phyloP scores from a whole-genome alignment of 2,797 vertebrate genomes.

The Scarus forsteni region DNA sequence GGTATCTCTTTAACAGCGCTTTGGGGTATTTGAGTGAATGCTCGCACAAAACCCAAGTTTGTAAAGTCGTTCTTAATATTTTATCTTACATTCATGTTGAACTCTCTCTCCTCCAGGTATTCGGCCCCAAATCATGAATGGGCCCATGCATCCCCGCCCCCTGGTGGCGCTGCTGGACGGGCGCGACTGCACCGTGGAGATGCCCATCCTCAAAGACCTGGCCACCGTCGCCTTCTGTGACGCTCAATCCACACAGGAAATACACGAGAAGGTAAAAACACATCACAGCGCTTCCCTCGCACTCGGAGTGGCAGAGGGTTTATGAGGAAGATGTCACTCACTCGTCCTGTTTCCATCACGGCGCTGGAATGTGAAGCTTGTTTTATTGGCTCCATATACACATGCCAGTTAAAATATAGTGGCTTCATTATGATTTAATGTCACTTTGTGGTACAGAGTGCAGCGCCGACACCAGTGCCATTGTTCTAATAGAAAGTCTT shows the following conservation, averaged over 20 bases:
- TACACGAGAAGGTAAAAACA: slow-evolving; percentile 92
- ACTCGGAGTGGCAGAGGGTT: slow-evolving; percentile 7
- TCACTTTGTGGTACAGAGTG: slow-evolving; percentile 63
- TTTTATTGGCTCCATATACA: slow-evolving; percentile 60
- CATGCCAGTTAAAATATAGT: slow-evolving; percentile 74
- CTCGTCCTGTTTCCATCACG: slow-evolving; percentile 35
- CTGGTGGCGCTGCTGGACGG: slow-evolving; percentile 95
- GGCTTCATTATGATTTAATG: slow-evolving; percentile 79
- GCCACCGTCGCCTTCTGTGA: slow-evolving; percentile 97
- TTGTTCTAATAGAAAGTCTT: slow-evolving; percentile 75
- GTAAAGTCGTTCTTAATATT: neutral
- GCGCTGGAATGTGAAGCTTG: slow-evolving; percentile 47
- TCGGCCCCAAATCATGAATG: slow-evolving; percentile 97
- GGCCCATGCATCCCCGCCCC: slow-evolving; percentile 96
- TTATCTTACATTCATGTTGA: slow-evolving; percentile 3
- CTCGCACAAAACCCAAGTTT: no score
- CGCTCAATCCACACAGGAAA: slow-evolving; percentile 97
- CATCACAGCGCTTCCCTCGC: no score
- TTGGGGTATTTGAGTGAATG: no score
- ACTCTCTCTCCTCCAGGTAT: slow-evolving; percentile 84
- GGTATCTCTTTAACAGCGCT: no score
- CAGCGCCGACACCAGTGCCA: slow-evolving; percentile 55
- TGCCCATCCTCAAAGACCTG: slow-evolving; percentile 98
- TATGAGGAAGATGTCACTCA: slow-evolving; percentile 24
- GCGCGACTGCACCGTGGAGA: slow-evolving; percentile 97